phyloP scores from a whole-genome alignment of 2,888 invertebrate genomes.

The Trisateles emortualis region DNA sequence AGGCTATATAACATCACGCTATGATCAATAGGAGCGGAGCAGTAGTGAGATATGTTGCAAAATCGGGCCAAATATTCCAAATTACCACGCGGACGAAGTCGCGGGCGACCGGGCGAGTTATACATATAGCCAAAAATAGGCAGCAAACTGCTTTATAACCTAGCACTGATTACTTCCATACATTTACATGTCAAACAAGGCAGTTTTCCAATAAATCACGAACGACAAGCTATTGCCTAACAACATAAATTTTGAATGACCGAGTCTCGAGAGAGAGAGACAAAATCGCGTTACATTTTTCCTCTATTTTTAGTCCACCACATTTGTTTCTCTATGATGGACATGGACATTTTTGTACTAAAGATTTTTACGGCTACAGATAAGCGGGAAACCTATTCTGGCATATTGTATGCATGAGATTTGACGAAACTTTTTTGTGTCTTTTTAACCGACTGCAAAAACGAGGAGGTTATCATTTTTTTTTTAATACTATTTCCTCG shows the following conservation, averaged over 20 bases:
- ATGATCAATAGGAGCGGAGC: no score
- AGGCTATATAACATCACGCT: no score
- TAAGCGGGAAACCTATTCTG: not conserved
- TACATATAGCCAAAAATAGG: no score
- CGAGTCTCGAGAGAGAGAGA: not conserved
- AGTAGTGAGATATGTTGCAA: no score
- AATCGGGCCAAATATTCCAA: no score
- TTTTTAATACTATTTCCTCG: no score
- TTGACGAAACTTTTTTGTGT: no score
- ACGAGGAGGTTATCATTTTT: no score
- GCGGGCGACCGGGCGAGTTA: no score
- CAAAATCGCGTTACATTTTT: not conserved
- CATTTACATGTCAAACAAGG: conserved; percentile 4
- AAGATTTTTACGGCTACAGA: not conserved
- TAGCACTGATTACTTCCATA: conserved; percentile 3
- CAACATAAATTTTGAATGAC: conserved; percentile 11
- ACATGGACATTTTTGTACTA: not conserved
- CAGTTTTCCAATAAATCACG: conserved; percentile 9
- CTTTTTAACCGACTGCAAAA: no score
- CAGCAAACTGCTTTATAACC: no score
- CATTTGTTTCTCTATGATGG: not conserved
- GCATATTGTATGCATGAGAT: not conserved
- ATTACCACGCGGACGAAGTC: no score
- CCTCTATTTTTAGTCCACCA: not conserved
- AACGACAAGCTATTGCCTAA: not conserved